Percentiles rank a stretch among this genome's conserved stretches.
Evolutionary conservation across 2,888 invertebrate species (phyloP).

Genomic region (Drosophila macrospina): DNA sequence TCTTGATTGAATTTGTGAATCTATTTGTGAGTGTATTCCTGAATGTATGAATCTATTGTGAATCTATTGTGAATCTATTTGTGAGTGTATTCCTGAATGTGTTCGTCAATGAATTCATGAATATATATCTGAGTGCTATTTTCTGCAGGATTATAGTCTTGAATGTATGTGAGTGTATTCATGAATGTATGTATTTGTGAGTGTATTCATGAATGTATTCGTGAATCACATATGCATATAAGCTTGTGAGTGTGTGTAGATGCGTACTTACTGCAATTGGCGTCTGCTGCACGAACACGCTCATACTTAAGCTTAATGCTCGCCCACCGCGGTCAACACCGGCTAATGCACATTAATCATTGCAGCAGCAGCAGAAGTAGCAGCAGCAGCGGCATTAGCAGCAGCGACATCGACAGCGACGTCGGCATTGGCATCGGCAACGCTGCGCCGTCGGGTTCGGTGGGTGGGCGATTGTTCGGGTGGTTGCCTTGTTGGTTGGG

Average conservation of each 20-base stretch:
- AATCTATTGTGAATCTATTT: background rate
- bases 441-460: slow-evolving; percentile 10
- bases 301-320: slow-evolving; percentile 41
- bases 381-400: slow-evolving; percentile 6
- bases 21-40: slow-evolving; percentile 1
- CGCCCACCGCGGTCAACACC: slow-evolving; percentile 60
- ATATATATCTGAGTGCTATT: too few relatives aligned
- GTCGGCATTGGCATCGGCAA: slow-evolving; percentile 2
- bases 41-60: slow-evolving; percentile 4
- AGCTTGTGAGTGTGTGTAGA: slow-evolving; percentile 5
- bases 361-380: slow-evolving; percentile 5
- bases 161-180: too few relatives aligned
- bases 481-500: slow-evolving; percentile 20
- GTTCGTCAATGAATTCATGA: too few relatives aligned
- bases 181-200: background rate
- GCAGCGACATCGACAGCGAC: slow-evolving; percentile 8
- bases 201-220: slow-evolving; percentile 1
- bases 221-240: background rate
- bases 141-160: too few relatives aligned
- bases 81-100: slow-evolving; percentile 4
- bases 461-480: slow-evolving; percentile 51
- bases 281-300: slow-evolving; percentile 27
- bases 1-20: background rate
- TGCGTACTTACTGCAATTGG: slow-evolving; percentile 30
- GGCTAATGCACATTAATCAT: slow-evolving; percentile 65